phyloP scores from a whole-genome alignment of 2,888 invertebrate genomes.

The Antitype chi region DNA sequence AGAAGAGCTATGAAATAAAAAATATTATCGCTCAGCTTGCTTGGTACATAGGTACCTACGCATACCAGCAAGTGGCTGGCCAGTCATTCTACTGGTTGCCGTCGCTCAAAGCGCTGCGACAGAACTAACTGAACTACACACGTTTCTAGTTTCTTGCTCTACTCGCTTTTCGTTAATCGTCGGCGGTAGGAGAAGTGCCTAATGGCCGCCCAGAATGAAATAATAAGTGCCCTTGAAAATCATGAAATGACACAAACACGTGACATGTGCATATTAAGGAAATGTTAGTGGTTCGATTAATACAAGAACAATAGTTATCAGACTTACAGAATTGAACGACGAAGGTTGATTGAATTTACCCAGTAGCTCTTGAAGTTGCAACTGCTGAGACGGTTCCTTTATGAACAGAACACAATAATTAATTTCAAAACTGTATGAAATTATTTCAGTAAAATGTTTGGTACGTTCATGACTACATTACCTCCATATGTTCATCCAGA shows the following conservation, averaged over 20 bases:
- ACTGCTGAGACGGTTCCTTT: conserved; percentile 59
- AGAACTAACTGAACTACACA: no score
- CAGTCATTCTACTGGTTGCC: no score
- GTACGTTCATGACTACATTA: conserved; percentile 45
- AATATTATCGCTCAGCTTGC: no score
- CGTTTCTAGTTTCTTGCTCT: no score
- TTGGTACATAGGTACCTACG: no score
- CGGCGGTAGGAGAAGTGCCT: no score
- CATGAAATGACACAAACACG: background rate
- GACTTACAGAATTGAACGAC: conserved; percentile 60
- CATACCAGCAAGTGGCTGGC: no score
- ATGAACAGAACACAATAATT: conserved; percentile 15
- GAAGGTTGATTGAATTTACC: conserved; percentile 53
- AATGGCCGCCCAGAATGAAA: background rate
- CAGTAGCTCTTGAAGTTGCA: conserved; percentile 58
- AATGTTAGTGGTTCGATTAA: background rate
- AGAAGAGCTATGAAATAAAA: no score
- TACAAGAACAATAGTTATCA: background rate
- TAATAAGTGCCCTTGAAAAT: background rate
- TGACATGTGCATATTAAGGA: background rate
- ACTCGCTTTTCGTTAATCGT: no score
- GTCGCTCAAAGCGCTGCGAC: no score
- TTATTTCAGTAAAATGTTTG: background rate
- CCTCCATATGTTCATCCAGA: conserved; percentile 75
- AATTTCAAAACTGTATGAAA: background rate